Percentiles rank a stretch among this genome's conserved stretches.
Conservation (phyloP, 2,888 invertebrate species). For the Trichopoda pennipes region DNA sequence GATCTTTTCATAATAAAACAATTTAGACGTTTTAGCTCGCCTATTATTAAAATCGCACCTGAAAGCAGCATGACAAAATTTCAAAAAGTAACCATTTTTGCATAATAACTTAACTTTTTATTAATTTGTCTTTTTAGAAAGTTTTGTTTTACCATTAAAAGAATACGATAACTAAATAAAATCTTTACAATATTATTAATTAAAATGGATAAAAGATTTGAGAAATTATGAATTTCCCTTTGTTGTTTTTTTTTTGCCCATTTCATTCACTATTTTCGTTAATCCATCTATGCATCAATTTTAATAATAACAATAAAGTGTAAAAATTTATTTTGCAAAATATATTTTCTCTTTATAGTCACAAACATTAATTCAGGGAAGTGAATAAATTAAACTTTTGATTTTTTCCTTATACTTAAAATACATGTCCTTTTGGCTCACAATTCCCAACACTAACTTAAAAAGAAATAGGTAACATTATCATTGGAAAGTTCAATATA, state of each 20-base stretch:
- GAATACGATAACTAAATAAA: too few relatives aligned
- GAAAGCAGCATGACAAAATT: too few relatives aligned
- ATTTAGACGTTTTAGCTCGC: too few relatives aligned
- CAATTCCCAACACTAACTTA: background rate
- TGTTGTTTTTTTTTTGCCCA: background rate
- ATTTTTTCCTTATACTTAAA: background rate
- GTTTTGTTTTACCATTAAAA: too few relatives aligned
- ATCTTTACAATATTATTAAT: too few relatives aligned
- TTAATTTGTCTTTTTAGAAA: too few relatives aligned
- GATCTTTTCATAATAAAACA: too few relatives aligned
- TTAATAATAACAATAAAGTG: conserved; percentile 55
- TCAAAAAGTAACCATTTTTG: too few relatives aligned
- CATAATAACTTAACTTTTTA: too few relatives aligned
- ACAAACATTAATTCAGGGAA: background rate
- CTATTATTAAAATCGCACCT: too few relatives aligned
- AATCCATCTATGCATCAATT: conserved; percentile 44
- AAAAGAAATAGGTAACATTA: conserved; percentile 30
- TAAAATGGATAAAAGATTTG: too few relatives aligned
- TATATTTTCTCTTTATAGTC: conserved; percentile 28
- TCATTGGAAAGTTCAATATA: conserved; percentile 48
- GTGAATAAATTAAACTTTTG: conserved; percentile 5
- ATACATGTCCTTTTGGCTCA: background rate
- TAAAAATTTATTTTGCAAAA: conserved; percentile 58
- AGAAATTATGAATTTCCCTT: conserved; percentile 6
- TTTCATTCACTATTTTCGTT: conserved; percentile 5